A percentile compares a stretch with the other conserved stretches of the same genome.
phyloP scores from a whole-genome alignment of 2,113 vertebrate species.

The Zosterops japonicus region DNA sequence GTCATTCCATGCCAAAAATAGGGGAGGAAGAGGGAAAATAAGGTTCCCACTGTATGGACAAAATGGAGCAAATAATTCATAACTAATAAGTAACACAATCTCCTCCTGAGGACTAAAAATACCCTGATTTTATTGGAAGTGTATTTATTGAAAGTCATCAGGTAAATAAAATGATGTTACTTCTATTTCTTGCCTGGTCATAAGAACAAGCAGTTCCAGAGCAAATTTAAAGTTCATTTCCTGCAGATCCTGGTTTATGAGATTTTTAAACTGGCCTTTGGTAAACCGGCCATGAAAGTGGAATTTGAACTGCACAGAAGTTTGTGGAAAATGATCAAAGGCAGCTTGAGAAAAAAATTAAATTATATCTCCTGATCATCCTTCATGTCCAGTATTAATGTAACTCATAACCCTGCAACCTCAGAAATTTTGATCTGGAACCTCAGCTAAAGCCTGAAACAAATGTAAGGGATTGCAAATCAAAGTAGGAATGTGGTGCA shows the following conservation, averaged over 20 bases:
- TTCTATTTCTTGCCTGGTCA: background rate
- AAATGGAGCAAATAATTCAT: background rate
- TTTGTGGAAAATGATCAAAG: background rate
- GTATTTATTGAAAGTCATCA: background rate
- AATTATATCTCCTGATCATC: background rate
- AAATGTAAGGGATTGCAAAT: background rate
- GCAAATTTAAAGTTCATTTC: conserved; percentile 30
- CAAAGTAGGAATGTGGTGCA: background rate
- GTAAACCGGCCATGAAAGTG: background rate
- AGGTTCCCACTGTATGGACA: background rate
- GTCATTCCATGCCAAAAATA: background rate
- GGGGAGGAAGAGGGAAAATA: background rate
- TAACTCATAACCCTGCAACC: background rate
- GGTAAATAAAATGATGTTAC: background rate
- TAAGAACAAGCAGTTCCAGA: background rate
- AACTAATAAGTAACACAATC: background rate
- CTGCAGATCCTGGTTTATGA: background rate
- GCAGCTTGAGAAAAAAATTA: background rate
- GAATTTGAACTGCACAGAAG: background rate
- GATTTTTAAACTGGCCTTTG: background rate
- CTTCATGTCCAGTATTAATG: background rate
- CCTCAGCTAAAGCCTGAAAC: background rate
- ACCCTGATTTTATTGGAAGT: background rate
- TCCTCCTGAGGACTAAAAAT: background rate
- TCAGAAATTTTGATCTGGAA: background rate